Conservation (phyloP, 1,140 invertebrate species). For the Cydia strobilella region DNA sequence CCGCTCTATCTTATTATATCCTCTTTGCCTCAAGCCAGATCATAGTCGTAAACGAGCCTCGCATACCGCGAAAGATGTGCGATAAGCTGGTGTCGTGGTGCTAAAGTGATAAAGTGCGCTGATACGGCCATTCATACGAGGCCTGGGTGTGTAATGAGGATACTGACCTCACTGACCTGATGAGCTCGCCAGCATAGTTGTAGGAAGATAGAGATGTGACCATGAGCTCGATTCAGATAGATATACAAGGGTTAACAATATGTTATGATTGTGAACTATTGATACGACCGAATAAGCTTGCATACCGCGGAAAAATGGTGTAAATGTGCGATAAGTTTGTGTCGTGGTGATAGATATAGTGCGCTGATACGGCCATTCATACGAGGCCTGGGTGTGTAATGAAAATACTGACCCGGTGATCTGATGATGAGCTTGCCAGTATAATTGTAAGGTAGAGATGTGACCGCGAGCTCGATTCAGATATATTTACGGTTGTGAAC, state of each 20-base stretch:
- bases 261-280: no score
- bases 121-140: constrained; percentile 50
- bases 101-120: constrained; percentile 54
- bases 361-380: constrained; percentile 50
- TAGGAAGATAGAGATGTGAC: background rate
- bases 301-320: no score
- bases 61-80: constrained; percentile 49
- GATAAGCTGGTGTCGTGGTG: constrained; percentile 53
- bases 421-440: background rate
- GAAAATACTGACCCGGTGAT: constrained; percentile 26
- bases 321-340: no score
- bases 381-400: constrained; percentile 54
- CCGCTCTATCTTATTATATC: no score
- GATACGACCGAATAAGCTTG: no score
- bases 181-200: background rate
- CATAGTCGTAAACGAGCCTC: constrained; percentile 47
- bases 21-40: constrained; percentile 35
- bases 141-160: constrained; percentile 54
- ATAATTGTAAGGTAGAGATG: background rate
- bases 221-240: no score
- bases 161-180: background rate
- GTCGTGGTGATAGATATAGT: no score
- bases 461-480: background rate
- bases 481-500: no score
- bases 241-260: no score